These are phyloP conservation scores for Anas capensis DNA, from an alignment of 2,797 vertebrate genomes.

Conservation along the genomic window DNA sequence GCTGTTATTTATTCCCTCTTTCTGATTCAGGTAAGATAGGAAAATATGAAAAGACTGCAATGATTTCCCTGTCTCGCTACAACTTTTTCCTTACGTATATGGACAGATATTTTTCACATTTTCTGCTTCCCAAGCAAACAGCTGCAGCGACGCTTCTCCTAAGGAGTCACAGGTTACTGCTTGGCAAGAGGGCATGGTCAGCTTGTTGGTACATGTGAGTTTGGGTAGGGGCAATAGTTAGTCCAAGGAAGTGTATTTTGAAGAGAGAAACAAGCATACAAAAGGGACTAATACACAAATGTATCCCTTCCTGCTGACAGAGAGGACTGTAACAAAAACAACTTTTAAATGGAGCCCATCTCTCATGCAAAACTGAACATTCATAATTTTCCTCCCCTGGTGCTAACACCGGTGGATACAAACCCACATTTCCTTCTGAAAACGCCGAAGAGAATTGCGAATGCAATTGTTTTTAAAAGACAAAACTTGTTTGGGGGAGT, in stretches of 20 bases:
- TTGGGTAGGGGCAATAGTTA: no score
- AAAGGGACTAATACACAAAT: background rate
- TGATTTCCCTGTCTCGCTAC: background rate
- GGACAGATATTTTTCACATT: background rate
- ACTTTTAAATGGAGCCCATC: background rate
- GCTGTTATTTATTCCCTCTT: background rate
- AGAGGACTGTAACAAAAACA: background rate
- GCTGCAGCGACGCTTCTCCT: background rate
- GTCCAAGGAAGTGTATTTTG: background rate
- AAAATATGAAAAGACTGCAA: background rate
- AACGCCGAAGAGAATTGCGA: conserved; percentile 19
- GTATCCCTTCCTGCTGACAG: background rate
- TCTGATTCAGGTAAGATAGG: background rate
- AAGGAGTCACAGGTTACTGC: background rate
- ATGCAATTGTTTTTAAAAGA: conserved; percentile 48
- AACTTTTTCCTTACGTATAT: background rate
- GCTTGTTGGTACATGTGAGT: background rate
- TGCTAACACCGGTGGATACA: background rate
- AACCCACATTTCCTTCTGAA: conserved; percentile 34
- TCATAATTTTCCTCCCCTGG: background rate
- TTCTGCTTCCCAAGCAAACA: background rate
- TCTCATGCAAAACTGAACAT: background rate
- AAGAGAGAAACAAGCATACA: background rate
- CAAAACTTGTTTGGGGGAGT: conserved; percentile 11
- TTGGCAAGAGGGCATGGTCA: background rate